These are phyloP conservation scores for Sminthurinus signatus DNA, from an alignment of 1,140 invertebrate species.

Conservation along the genomic window DNA sequence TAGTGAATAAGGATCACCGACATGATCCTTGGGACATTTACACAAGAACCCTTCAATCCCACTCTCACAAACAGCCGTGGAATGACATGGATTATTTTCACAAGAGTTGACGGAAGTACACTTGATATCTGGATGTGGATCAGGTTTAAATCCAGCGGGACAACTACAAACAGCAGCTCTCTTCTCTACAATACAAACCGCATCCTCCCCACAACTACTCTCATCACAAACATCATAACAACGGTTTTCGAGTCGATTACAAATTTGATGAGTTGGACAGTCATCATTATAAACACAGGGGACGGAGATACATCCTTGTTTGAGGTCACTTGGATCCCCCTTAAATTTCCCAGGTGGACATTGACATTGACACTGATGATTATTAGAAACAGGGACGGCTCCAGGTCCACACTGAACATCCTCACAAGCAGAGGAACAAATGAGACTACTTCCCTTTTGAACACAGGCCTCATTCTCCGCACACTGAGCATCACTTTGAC, in stretches of 20 bases:
- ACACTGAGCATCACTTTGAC: constrained; percentile 70
- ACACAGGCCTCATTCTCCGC: constrained; percentile 69
- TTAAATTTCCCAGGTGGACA: constrained; percentile 75
- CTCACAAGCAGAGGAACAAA: constrained; percentile 70
- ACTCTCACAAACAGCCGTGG: constrained; percentile 67
- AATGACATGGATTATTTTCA: constrained; percentile 70
- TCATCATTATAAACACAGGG: constrained; percentile 68
- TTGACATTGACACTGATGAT: constrained; percentile 78
- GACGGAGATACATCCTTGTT: constrained; percentile 65
- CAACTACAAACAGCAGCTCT: constrained; percentile 75
- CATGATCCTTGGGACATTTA: constrained; percentile 60
- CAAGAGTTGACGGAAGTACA: constrained; percentile 55
- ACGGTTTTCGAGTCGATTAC: constrained; percentile 71
- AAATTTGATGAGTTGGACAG: constrained; percentile 67
- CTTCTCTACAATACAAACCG: constrained; percentile 78
- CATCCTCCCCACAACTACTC: constrained; percentile 75
- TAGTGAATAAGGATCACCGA: constrained; percentile 65
- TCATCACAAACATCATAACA: constrained; percentile 72
- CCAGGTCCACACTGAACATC: constrained; percentile 70
- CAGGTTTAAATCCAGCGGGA: constrained; percentile 67
- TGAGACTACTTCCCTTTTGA: constrained; percentile 45
- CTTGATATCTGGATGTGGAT: constrained; percentile 72
- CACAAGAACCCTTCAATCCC: constrained; percentile 58
- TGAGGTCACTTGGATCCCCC: constrained; percentile 70
- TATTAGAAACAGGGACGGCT: constrained; percentile 75